Evolutionary conservation across 2,113 vertebrate species (phyloP).

Genomic region (Galbula dea): DNA sequence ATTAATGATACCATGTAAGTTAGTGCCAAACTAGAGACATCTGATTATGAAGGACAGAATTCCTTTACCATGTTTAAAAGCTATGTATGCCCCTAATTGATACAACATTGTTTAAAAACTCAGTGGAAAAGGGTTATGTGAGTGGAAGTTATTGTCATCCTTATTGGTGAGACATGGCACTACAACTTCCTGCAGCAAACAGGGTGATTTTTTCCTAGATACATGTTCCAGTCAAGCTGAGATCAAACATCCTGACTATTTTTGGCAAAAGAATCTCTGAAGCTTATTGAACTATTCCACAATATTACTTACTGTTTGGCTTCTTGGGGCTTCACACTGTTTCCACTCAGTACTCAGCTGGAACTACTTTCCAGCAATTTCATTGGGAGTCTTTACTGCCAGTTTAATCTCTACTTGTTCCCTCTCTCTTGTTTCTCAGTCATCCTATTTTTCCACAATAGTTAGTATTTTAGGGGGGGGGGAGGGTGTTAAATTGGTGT

Average conservation of each 20-base stretch:
- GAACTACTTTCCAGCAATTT: constrained; percentile 2
- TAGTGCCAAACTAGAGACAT: not conserved
- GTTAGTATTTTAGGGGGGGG: no score
- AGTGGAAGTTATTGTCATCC: not conserved
- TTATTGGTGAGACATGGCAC: not conserved
- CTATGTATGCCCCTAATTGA: not conserved
- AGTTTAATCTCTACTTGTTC: not conserved
- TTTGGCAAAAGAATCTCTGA: not conserved
- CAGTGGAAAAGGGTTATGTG: not conserved
- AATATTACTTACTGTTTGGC: not conserved
- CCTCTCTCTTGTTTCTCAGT: not conserved
- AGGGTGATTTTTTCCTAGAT: not conserved
- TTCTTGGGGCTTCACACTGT: not conserved
- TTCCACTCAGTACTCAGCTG: not conserved
- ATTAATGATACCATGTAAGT: not conserved
- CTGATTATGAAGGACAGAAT: not conserved
- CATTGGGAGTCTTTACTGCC: not conserved
- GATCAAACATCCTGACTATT: not conserved
- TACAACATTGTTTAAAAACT: not conserved
- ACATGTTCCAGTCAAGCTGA: not conserved
- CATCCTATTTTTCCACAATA: not conserved
- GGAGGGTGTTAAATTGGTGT: no score
- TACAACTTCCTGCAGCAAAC: not conserved
- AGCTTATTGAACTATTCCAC: not conserved
- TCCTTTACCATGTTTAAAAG: not conserved